Base-by-base conservation (phyloP, 2,888 invertebrate species). In the Tenodera sinensis region DNA sequence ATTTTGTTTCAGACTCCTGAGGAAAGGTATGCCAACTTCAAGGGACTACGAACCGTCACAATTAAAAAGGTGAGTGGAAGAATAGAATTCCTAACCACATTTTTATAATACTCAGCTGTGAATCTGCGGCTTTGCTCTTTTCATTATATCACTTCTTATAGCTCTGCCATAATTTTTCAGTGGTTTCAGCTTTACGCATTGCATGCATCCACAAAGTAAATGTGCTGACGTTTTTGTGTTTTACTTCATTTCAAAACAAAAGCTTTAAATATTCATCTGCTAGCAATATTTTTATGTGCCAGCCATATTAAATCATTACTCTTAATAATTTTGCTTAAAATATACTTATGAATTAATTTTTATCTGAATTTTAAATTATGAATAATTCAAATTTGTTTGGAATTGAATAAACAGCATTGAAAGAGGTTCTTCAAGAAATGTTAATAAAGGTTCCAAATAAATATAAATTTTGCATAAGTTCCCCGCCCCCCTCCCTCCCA, bases 11-110 rank as follows among this genome's bases (percentile, higher is more conserved):
- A 96, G 96, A 95, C 95, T 91, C 94, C 95, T 90, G 96, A 96
- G 93, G 96, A 96, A 93, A 95, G 95, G 91, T 96, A 95, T 92
- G 95, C 95, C 90, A 95, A 95, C 91, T 97, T 96, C 95, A 97
- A 96, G 92, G 97, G 97, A 91, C 95, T 98, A 90, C 95, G 97
- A 92, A 96, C 96, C 90, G 96, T 98, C 90, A 96, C 96, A 91
- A 95, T 98, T 93, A 97, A 97, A 93, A 98, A 98, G 96, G 97
- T 97, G 94, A 93, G 30, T 84, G 25, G n/a, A 34, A 54, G 42
- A 20, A 42, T 42, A 42, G 9, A 42, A 42, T 2, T 42, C 34
- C 6, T 34, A 12, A 42, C 42, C 2, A 12, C 42, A 42, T 42
- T 42, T 42, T 42, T 42, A 12, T 20, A 71, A 71, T 25, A 20